Conservation (phyloP, 2,797 vertebrate species). For the Gadopsis bispinosus region DNA sequence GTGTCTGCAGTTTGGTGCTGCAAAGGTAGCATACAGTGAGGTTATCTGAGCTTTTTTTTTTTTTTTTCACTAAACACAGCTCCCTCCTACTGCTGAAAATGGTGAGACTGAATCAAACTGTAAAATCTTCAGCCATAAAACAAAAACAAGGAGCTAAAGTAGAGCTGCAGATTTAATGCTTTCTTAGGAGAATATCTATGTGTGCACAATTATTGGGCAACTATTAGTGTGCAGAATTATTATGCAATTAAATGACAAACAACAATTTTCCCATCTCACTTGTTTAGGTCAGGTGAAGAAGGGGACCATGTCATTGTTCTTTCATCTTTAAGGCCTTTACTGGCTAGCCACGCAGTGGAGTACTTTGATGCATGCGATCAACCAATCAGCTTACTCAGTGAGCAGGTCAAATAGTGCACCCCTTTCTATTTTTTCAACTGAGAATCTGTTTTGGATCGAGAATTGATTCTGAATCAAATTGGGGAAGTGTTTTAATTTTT, state of each 20-base stretch:
- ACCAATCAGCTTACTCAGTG: too few species aligned
- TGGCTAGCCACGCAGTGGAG: too few species aligned
- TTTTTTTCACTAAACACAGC: background rate
- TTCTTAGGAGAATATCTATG: too few species aligned
- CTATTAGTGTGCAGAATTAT: too few species aligned
- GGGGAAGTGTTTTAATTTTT: too few species aligned
- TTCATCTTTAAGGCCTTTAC: too few species aligned
- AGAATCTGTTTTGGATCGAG: background rate
- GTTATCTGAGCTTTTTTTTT: background rate
- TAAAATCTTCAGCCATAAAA: background rate
- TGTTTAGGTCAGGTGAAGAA: too few species aligned
- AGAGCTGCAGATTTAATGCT: background rate
- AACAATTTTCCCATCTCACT: too few species aligned
- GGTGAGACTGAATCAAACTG: background rate
- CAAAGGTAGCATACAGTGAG: slow-evolving; percentile 1
- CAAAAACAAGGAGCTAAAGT: slow-evolving; percentile 1
- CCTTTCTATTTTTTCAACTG: background rate
- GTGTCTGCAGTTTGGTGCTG: background rate
- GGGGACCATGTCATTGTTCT: too few species aligned
- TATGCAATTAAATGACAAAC: too few species aligned
- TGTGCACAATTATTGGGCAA: too few species aligned
- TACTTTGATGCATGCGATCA: background rate
- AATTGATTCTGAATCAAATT: too few species aligned
- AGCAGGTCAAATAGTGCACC: background rate
- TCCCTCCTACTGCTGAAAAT: background rate